Percentiles rank a stretch among this genome's conserved stretches.
Conservation (phyloP, 2,113 vertebrate genomes). For the Thamnophis sirtalis region DNA sequence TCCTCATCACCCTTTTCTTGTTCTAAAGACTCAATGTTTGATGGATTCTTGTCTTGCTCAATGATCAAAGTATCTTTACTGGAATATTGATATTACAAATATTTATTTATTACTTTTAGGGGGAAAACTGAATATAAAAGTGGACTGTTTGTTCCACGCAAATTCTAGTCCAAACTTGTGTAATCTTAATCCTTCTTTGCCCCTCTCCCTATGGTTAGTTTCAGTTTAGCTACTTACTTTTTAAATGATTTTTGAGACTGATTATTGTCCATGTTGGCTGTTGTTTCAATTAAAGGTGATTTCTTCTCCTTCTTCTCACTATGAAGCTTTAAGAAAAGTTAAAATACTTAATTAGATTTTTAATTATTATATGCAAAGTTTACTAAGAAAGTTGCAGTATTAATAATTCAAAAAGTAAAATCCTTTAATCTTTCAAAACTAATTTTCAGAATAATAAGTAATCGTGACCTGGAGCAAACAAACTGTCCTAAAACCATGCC, state of each 20-base stretch:
- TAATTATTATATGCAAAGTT: background rate
- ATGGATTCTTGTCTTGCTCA: slow-evolving; percentile 87
- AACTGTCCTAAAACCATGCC: background rate
- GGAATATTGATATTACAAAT: slow-evolving; percentile 23
- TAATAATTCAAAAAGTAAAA: background rate
- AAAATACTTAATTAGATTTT: slow-evolving; percentile 36
- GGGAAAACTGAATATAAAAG: background rate
- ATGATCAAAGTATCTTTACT: slow-evolving; percentile 94
- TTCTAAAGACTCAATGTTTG: slow-evolving; percentile 89
- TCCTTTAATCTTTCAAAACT: background rate
- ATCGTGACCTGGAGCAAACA: background rate
- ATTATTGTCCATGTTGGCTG: slow-evolving; percentile 92
- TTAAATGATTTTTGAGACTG: slow-evolving; percentile 89
- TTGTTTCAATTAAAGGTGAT: slow-evolving; percentile 93
- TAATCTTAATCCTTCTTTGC: background rate
- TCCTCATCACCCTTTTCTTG: slow-evolving; percentile 92
- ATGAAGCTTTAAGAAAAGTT: slow-evolving; percentile 76
- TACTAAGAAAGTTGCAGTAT: background rate
- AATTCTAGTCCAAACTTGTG: background rate
- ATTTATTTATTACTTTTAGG: slow-evolving; percentile 17
- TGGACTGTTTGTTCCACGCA: background rate
- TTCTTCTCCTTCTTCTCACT: slow-evolving; percentile 94
- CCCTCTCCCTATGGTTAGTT: slow-evolving; percentile 9
- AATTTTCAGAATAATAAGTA: background rate
- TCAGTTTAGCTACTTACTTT: slow-evolving; percentile 76